Conservation (phyloP, 1,140 invertebrate species). For the Daktulosphaira vitifoliae region DNA sequence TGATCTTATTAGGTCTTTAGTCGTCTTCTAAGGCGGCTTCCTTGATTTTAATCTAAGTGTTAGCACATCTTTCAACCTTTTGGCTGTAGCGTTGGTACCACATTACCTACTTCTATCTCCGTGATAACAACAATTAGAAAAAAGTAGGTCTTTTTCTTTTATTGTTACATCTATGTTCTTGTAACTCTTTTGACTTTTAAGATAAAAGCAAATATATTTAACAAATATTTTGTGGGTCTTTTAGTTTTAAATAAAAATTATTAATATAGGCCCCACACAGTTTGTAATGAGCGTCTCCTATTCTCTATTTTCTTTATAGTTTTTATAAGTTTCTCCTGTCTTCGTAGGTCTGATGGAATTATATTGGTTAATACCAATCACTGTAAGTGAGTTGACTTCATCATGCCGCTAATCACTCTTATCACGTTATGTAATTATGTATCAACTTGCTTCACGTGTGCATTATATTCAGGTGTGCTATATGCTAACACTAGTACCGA, state of each 20-base stretch:
- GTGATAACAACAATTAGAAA: no score
- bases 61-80: neutral
- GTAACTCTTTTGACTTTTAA: no score
- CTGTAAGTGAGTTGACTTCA: constrained; percentile 26
- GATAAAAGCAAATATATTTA: no score
- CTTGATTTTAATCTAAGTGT: constrained; percentile 2
- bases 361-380: constrained; percentile 9
- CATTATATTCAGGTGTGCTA: constrained; percentile 1
- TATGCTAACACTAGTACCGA: neutral
- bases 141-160: no score
- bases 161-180: no score
- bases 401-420: constrained; percentile 17
- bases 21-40: neutral
- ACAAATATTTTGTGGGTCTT: no score
- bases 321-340: neutral
- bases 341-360: constrained; percentile 8
- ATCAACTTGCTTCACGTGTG: constrained; percentile 12
- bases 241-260: no score
- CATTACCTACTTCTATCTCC: no score
- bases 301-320: neutral
- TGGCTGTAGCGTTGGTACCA: no score
- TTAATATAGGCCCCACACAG: no score
- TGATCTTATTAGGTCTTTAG: constrained; percentile 9
- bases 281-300: neutral
- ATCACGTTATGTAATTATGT: neutral